phyloP scores from a whole-genome alignment of 2,888 invertebrate species.

The Xanthia togata region DNA sequence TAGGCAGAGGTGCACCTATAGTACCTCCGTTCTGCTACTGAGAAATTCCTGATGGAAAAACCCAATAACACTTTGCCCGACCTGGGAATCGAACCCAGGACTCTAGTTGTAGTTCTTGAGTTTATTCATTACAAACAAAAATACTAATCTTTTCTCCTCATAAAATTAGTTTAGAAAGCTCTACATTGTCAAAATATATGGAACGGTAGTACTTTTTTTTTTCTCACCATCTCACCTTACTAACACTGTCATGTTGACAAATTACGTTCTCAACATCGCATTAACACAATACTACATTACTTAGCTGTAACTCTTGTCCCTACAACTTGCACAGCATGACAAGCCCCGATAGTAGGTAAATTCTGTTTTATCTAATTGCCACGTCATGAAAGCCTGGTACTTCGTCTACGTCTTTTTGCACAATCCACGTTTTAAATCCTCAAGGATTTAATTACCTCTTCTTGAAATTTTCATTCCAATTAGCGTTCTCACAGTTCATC shows the following conservation, averaged over 20 bases:
- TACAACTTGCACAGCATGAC: background rate
- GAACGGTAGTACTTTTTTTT: background rate
- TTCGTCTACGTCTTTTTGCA: background rate
- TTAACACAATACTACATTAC: conserved; percentile 11
- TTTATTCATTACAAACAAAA: too few relatives aligned
- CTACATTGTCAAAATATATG: background rate
- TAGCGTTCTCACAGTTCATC: conserved; percentile 51
- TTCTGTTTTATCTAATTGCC: conserved; percentile 1
- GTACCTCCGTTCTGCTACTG: too few relatives aligned
- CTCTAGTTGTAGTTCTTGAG: too few relatives aligned
- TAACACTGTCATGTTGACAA: background rate
- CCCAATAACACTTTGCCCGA: too few relatives aligned
- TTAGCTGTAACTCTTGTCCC: background rate
- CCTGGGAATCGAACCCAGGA: too few relatives aligned
- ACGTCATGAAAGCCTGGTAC: background rate
- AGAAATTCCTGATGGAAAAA: too few relatives aligned
- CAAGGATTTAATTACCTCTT: conserved; percentile 51
- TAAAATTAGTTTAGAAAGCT: too few relatives aligned
- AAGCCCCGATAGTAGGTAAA: background rate
- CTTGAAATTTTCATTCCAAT: conserved; percentile 64
- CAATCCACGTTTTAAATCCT: conserved; percentile 26
- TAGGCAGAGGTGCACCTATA: too few relatives aligned
- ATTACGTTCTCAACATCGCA: conserved; percentile 9
- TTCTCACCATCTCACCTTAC: background rate
- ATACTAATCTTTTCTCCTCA: too few relatives aligned